Evolutionary conservation across 2,888 invertebrate genomes (phyloP).

Genomic region (Zygothrica quintamaculata): DNA sequence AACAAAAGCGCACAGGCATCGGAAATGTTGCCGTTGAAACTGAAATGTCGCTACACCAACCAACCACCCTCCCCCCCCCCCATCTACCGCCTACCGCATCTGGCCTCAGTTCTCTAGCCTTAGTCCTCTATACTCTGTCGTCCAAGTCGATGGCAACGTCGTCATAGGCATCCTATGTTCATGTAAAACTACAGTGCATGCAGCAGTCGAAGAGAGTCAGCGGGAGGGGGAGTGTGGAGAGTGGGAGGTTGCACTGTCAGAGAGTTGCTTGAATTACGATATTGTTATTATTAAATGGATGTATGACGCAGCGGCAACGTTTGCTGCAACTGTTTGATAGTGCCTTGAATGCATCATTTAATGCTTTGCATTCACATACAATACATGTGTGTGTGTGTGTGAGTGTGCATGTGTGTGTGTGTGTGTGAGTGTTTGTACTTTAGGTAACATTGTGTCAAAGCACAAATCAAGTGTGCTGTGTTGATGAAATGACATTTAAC

Average conservation of each 20-base stretch:
- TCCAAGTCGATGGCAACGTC: slow-evolving; percentile 9
- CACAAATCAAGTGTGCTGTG: slow-evolving; percentile 67
- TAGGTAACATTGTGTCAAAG: slow-evolving; percentile 62
- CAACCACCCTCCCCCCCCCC: no score
- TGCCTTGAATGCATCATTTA: slow-evolving; percentile 73
- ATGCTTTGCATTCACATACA: slow-evolving; percentile 64
- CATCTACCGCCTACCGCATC: no score
- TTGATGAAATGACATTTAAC: slow-evolving; percentile 78
- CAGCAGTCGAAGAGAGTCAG: background rate
- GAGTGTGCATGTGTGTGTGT: slow-evolving; percentile 5
- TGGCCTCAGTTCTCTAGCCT: no score
- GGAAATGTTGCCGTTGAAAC: slow-evolving; percentile 84
- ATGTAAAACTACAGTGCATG: slow-evolving; percentile 45
- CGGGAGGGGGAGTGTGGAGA: background rate
- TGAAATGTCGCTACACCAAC: slow-evolving; percentile 76
- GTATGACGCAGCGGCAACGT: slow-evolving; percentile 53
- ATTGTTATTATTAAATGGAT: slow-evolving; percentile 82
- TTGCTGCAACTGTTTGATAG: slow-evolving; percentile 69
- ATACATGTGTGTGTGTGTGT: slow-evolving; percentile 6
- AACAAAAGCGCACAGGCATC: slow-evolving; percentile 78
- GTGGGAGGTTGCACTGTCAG: slow-evolving; percentile 55
- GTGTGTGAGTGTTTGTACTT: slow-evolving; percentile 1
- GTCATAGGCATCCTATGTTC: slow-evolving; percentile 36
- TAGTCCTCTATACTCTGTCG: slow-evolving; percentile 26
- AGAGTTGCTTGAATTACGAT: slow-evolving; percentile 82